Evolutionary conservation across 2,113 vertebrate genomes (phyloP), one percentile per base, ranked within the genome.

Genomic region (Ageneiosus marmoratus): DNA sequence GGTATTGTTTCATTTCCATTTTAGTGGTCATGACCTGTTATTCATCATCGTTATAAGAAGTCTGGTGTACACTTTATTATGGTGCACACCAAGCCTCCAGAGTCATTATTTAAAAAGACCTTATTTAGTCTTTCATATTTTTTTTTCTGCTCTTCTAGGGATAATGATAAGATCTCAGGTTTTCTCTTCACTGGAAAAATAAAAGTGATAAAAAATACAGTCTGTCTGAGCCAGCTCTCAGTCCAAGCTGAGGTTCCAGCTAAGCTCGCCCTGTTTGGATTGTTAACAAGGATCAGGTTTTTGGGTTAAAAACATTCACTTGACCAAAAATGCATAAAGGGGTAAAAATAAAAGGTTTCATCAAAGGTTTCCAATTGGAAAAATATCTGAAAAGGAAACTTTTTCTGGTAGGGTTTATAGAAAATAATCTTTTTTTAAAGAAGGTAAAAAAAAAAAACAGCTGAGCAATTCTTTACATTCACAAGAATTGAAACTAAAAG

Each of bases 161-260:
- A 22, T 67, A 37, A 51, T 22, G 50, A 44, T 80, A 80, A 79
- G 56, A 63, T 20, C 56, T 20, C n/a, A 46, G 41, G 10, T 79
- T 48, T 27, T 9, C 12, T 29, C 15, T n/a, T 79, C n/a, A 2
- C 37, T 78, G 13, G 6, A 67, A 80, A 51, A 67, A 67, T 24
- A 79, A 79, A 41, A 58, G 24, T 60, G n/a, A 60, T 60, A n/a
- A 27, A 63, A 15, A 58, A 51, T 4, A 6, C 60, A 7, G 5
- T 1, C 0, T 63, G 27, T 15, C 27, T 16, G 60, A 63, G 60
- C 27, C 27, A 63, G 60, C 13, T 16, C 27, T 32, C 27, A 16
- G 60, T 63, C 60, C 60, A 51, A 10, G 15, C 7, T 48, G 15
- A 41, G 16, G 24, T 24, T 75, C 27, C 48, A 32, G 46, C 77